Conservation (phyloP, 64 coral and sea anemone genomes). For the Montipora cactus region DNA sequence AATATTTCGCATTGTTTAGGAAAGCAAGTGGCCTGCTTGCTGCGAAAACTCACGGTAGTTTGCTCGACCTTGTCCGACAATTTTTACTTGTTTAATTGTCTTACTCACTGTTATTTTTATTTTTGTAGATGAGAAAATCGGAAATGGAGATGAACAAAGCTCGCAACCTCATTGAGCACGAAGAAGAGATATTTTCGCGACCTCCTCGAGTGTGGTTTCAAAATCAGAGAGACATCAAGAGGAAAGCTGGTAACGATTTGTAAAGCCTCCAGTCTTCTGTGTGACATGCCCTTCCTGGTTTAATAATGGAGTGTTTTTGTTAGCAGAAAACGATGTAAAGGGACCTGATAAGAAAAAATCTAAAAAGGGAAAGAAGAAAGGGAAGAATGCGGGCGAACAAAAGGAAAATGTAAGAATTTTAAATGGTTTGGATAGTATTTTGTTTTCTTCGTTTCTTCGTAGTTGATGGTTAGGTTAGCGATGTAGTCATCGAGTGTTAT, state of each 20-base stretch:
- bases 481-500: too few relatives aligned
- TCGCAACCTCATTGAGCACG: slow-evolving; percentile 87
- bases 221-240: slow-evolving; percentile 67
- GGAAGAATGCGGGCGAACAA: slow-evolving; percentile 38
- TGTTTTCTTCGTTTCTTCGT: not conserved
- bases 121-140: slow-evolving; percentile 82
- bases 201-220: slow-evolving; percentile 97
- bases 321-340: slow-evolving; percentile 30
- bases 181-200: slow-evolving; percentile 88
- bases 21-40: too few relatives aligned
- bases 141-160: slow-evolving; percentile 98
- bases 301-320: not conserved
- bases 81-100: not conserved
- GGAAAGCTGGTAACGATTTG: slow-evolving; percentile 52
- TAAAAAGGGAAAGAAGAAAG: slow-evolving; percentile 68
- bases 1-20: too few relatives aligned
- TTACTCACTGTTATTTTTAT: not conserved
- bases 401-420: slow-evolving; percentile 4
- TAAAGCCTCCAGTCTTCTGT: not conserved
- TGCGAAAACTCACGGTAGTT: too few relatives aligned
- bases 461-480: too few relatives aligned
- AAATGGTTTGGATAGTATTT: not conserved
- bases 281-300: not conserved
- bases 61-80: too few relatives aligned
- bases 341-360: slow-evolving; percentile 63